These are phyloP conservation scores for Circaetus gallicus DNA, from an alignment of 2,113 vertebrate genomes.

Conservation along the genomic window DNA sequence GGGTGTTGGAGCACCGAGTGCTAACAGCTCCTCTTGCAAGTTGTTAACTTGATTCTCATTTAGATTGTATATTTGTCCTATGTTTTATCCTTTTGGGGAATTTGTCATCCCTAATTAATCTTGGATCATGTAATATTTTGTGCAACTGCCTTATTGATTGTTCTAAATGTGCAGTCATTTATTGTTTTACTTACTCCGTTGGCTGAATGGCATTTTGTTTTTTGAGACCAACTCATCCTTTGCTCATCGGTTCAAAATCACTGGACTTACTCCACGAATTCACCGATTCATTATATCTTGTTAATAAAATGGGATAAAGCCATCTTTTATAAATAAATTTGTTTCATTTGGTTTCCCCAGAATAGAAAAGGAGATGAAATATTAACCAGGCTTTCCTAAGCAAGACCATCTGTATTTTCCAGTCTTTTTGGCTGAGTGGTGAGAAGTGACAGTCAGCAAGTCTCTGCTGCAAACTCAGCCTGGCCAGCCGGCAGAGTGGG, in stretches of 20 bases:
- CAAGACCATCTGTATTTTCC: neutral
- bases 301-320: neutral
- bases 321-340: neutral
- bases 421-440: neutral
- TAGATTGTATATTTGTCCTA: neutral
- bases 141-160: neutral
- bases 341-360: neutral
- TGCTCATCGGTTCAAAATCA: neutral
- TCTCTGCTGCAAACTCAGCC: neutral
- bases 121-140: neutral
- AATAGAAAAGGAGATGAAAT: neutral
- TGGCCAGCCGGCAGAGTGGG: neutral
- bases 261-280: neutral
- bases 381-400: neutral
- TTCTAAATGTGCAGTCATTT: neutral
- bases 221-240: neutral
- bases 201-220: conserved; percentile 34
- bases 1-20: neutral
- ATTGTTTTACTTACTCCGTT: neutral
- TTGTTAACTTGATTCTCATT: neutral
- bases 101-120: conserved; percentile 54
- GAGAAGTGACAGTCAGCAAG: neutral
- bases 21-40: neutral
- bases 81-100: neutral
- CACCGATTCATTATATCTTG: neutral